Conservation (phyloP, 1,140 invertebrate species). For the Acromyrmex echinatior region DNA sequence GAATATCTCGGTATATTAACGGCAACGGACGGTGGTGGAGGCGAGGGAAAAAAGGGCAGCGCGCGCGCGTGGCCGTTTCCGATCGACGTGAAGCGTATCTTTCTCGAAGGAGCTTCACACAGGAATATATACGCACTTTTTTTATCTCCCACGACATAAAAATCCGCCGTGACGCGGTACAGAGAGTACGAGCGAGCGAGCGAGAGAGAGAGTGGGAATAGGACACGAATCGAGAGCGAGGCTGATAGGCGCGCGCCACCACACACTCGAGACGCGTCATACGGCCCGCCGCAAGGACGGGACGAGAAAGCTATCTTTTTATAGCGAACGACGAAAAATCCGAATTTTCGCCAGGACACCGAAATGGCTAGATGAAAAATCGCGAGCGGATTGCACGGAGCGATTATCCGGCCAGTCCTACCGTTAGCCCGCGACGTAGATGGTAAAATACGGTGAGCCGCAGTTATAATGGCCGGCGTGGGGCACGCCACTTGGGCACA, state of each 20-base stretch:
- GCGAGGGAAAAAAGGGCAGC: constrained; percentile 40
- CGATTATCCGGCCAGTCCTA: neutral
- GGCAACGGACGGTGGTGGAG: neutral
- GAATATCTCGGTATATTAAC: constrained; percentile 39
- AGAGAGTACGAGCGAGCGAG: neutral
- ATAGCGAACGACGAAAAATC: constrained; percentile 62
- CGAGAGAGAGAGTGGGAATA: constrained; percentile 28
- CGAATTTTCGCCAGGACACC: constrained; percentile 43
- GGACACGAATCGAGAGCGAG: constrained; percentile 66
- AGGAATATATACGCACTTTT: neutral
- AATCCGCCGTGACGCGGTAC: constrained; percentile 5
- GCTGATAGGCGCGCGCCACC: constrained; percentile 75
- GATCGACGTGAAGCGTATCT: constrained; percentile 40
- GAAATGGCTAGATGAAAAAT: constrained; percentile 71
- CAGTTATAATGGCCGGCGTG: constrained; percentile 84
- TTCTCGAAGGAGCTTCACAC: constrained; percentile 12
- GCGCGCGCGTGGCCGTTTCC: constrained; percentile 35
- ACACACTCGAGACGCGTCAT: constrained; percentile 73
- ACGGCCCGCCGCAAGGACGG: constrained; percentile 53
- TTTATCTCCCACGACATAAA: constrained; percentile 45
- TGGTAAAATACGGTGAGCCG: constrained; percentile 64
- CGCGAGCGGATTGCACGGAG: constrained; percentile 47
- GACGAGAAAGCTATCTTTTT: constrained; percentile 66
- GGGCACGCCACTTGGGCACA: constrained; percentile 82
- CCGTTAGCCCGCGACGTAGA: constrained; percentile 62